Evolutionary conservation across 2,888 invertebrate species (phyloP), one percentile per base, ranked within the genome.

Genomic region (Hyposoter dolosus): DNA sequence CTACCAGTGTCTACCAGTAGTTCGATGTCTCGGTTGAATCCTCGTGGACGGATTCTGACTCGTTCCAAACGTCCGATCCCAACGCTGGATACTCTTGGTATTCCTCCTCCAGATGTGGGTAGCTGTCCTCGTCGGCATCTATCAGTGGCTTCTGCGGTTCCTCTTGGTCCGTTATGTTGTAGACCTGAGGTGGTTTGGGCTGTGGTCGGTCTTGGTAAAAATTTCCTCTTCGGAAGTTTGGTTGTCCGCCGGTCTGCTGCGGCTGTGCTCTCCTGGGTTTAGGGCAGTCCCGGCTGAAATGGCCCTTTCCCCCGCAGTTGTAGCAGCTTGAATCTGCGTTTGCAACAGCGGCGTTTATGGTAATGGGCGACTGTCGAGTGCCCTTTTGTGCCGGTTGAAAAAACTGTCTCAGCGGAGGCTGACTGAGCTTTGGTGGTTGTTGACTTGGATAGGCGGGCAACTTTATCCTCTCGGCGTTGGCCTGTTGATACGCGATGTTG

Each of bases 11-110:
- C n/a, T n/a, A n/a, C n/a, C n/a, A n/a, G 40, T 40, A 32, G 32
- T 32, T 69, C 69, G 3, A 69, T 17, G 23, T 69, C 69, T 69
- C 69, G 69, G 69, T 45, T 12, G 74, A 74, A 74, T 74, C 74
- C 43, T 60, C 17, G 12, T 74, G 74, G 74, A 40, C 60, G 74
- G 17, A 60, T 74, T 60, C 74, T 60, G 9, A 74, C 60, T 60
- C 60, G 74, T 60, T 74, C 74, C 60, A 45, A 6, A 28, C 74
- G 74, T 60, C 60, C 60, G 15, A 74, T 60, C 23, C 74, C 60
- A 9, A 74, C 74, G 74, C 40, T 74, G 35, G 74, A 74, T 5
- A 74, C 74, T 19, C 74, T 60, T 17, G 74, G 74, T 60, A 74
- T 60, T 19, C 56, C 40, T 43, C 74, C 47, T 69, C 45, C 5